These are phyloP conservation scores for Gallinago solitaria DNA, from an alignment of 2,797 vertebrate genomes.

Conservation along the genomic window DNA sequence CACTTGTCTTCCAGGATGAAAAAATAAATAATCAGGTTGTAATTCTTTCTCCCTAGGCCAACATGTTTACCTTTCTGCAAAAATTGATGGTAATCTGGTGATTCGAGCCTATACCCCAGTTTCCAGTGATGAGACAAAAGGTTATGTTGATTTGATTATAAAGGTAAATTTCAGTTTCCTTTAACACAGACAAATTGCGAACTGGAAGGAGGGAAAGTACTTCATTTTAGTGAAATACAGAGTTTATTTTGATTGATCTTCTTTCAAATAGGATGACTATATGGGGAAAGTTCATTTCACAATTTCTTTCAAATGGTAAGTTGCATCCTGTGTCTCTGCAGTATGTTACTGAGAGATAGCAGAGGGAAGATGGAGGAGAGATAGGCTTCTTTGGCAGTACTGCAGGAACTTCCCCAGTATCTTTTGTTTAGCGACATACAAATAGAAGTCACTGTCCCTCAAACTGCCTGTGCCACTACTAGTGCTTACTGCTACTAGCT, in stretches of 20 bases:
- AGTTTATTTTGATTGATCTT: not conserved
- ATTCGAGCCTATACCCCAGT: conserved; percentile 91
- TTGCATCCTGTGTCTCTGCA: not conserved
- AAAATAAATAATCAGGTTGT: not conserved
- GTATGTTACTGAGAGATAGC: not conserved
- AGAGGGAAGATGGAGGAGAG: not conserved
- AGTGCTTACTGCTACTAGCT: not conserved
- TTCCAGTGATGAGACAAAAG: conserved; percentile 88
- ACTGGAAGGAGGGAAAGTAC: not conserved
- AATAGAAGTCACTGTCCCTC: not conserved
- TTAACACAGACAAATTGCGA: not conserved
- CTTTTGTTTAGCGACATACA: not conserved
- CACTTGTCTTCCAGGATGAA: not conserved
- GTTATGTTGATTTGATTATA: conserved; percentile 89
- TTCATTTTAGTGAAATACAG: not conserved
- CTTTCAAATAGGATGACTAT: not conserved
- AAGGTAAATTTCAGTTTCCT: conserved; percentile 80
- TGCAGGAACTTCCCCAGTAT: not conserved
- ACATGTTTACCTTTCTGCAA: conserved; percentile 91
- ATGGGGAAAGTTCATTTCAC: not conserved
- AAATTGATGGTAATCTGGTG: conserved; percentile 84
- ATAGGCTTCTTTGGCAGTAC: not conserved
- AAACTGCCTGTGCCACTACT: not conserved
- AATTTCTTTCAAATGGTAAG: not conserved
- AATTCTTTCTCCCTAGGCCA: conserved; percentile 80